These are phyloP conservation scores for Hydrochoerus hydrochaeris DNA, from an alignment of 2,113 vertebrate species.

Conservation along the genomic window DNA sequence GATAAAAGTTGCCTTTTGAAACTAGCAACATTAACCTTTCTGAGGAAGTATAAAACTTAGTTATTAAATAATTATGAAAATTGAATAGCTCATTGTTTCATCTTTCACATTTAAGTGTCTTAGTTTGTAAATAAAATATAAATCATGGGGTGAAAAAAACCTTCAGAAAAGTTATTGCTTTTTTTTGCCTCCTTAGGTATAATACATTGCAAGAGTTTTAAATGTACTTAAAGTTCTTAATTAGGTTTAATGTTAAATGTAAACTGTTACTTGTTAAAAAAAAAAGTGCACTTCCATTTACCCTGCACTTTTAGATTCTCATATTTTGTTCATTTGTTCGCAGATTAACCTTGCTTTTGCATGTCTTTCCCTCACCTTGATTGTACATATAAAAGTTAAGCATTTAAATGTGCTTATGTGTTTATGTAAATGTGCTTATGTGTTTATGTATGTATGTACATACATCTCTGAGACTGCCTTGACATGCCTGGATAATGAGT, in stretches of 20 bases:
- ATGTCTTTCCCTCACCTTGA: not conserved
- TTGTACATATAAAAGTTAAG: slow-evolving; percentile 15
- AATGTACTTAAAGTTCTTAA: slow-evolving; percentile 15
- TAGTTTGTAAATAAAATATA: not conserved
- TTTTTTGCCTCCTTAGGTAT: not conserved
- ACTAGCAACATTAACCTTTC: slow-evolving; percentile 3
- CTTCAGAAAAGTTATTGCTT: not conserved
- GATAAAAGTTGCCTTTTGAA: slow-evolving; percentile 54
- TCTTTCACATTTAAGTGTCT: not conserved
- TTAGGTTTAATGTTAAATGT: slow-evolving; percentile 53
- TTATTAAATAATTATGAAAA: slow-evolving; percentile 40
- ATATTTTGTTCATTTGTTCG: not conserved
- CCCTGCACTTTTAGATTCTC: not conserved
- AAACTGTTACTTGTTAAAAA: not conserved
- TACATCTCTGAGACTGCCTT: not conserved
- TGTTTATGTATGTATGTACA: not conserved
- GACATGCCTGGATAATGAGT: slow-evolving; percentile 21
- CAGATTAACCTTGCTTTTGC: not conserved
- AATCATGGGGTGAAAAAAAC: slow-evolving; percentile 45
- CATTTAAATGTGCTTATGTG: too few relatives aligned
- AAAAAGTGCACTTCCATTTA: not conserved
- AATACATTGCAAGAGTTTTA: slow-evolving; percentile 28
- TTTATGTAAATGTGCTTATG: too few relatives aligned
- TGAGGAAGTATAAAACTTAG: not conserved
- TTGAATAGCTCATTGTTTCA: slow-evolving; percentile 33